Conservation (phyloP, 1,140 invertebrate species). For the Leptinotarsa defecta region DNA sequence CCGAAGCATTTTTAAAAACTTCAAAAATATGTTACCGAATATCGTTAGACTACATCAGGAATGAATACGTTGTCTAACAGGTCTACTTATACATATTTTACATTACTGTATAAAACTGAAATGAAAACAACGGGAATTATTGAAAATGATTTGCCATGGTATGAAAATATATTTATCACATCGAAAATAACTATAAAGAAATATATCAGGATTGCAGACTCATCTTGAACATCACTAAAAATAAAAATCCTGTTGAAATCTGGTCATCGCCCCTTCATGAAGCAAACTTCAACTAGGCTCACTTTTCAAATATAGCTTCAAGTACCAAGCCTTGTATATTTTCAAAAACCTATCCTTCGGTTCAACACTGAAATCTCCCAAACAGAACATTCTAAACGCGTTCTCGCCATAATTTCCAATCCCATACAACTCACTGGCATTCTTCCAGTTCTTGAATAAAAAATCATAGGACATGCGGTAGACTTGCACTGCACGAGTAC, state of each 20-base stretch:
- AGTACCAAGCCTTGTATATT: conserved; percentile 61
- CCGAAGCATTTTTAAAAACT: no score
- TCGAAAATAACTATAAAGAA: neutral
- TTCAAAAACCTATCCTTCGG: conserved; percentile 61
- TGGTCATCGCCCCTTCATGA: neutral
- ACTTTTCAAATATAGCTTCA: conserved; percentile 26
- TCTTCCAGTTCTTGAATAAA: conserved; percentile 61
- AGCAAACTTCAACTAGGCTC: neutral
- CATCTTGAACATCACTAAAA: neutral
- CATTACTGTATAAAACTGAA: no score
- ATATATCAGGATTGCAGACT: neutral
- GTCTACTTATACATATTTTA: no score
- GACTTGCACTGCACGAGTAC: conserved; percentile 55
- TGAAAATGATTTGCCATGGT: neutral
- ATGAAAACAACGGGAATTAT: neutral
- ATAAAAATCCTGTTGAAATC: neutral
- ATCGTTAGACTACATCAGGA: neutral
- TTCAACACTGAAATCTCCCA: conserved; percentile 61
- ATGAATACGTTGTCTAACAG: no score
- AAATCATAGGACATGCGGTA: conserved; percentile 63
- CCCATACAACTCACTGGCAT: conserved; percentile 60
- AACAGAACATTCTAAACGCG: conserved; percentile 62
- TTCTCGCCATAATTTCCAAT: conserved; percentile 63
- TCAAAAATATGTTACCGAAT: no score
- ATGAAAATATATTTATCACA: neutral